These are phyloP conservation scores for Dolichopus griseipennis DNA, from an alignment of 2,888 invertebrate species.

Conservation along the genomic window DNA sequence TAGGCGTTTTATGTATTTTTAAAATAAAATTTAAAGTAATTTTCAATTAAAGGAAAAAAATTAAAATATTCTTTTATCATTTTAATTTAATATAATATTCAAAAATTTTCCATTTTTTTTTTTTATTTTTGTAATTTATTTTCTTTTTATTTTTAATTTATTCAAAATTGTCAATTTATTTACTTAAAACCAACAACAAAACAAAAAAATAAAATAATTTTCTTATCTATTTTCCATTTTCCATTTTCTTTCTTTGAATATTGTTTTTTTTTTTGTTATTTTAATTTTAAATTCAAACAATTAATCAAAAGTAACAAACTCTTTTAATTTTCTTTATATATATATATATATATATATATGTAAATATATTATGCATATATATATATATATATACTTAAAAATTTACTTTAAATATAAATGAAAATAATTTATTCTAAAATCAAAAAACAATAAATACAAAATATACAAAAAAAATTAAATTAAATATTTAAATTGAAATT, in stretches of 20 bases:
- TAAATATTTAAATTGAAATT: constrained; percentile 1
- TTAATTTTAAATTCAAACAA: constrained; percentile 3
- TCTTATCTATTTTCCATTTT: neutral
- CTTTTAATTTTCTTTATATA: neutral
- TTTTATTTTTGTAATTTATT: neutral
- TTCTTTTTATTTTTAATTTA: neutral
- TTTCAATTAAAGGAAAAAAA: no score
- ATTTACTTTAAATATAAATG: neutral
- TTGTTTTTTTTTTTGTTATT: neutral
- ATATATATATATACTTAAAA: neutral
- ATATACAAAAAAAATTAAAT: neutral
- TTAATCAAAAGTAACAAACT: neutral
- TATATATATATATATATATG: neutral
- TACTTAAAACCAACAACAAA: neutral
- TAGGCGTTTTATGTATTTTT: no score
- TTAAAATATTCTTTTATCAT: neutral
- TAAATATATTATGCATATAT: neutral
- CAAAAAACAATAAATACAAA: neutral
- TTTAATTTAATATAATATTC: neutral
- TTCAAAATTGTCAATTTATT: neutral
- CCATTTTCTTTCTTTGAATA: neutral
- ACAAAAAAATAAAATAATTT: neutral
- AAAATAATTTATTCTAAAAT: constrained; percentile 4
- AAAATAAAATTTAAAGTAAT: no score
- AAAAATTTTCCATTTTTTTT: neutral